phyloP scores from a whole-genome alignment of 2,888 invertebrate genomes.

The Pristionchus mayeri region DNA sequence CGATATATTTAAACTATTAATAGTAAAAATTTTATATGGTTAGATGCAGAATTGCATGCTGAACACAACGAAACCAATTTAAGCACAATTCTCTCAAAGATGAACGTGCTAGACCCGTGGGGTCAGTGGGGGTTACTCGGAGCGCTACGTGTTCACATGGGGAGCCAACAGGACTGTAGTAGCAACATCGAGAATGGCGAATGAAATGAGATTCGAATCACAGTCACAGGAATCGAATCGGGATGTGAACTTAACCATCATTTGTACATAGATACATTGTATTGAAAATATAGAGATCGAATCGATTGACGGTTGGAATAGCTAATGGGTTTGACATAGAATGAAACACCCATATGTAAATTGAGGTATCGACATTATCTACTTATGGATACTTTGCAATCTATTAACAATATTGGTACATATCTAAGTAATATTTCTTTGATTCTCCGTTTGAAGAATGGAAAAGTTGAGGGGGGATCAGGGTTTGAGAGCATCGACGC shows the following conservation, averaged over 20 bases:
- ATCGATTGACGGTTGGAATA: background rate
- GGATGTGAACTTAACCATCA: background rate
- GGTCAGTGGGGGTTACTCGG: too few species aligned
- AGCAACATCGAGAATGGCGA: background rate
- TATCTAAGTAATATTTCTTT: too few species aligned
- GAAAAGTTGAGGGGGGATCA: background rate
- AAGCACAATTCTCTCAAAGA: too few species aligned
- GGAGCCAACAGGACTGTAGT: too few species aligned
- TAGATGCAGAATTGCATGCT: too few species aligned
- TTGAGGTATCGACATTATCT: background rate
- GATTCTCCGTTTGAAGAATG: too few species aligned
- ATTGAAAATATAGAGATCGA: background rate
- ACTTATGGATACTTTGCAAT: too few species aligned
- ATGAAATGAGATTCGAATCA: background rate
- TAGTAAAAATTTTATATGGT: background rate
- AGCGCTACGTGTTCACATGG: too few species aligned
- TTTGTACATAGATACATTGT: conserved; percentile 7
- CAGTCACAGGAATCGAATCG: background rate
- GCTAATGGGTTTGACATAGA: background rate
- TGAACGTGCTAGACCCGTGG: too few species aligned
- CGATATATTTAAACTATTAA: too few species aligned
- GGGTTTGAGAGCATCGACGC: conserved; percentile 21
- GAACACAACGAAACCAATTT: too few species aligned
- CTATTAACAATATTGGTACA: too few species aligned
- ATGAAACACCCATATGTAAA: background rate